Percentiles rank a stretch among this genome's conserved stretches.
These are phyloP conservation scores for Ptychobarbus kaznakovi DNA, from an alignment of 2,797 vertebrate species.

Conservation along the genomic window DNA sequence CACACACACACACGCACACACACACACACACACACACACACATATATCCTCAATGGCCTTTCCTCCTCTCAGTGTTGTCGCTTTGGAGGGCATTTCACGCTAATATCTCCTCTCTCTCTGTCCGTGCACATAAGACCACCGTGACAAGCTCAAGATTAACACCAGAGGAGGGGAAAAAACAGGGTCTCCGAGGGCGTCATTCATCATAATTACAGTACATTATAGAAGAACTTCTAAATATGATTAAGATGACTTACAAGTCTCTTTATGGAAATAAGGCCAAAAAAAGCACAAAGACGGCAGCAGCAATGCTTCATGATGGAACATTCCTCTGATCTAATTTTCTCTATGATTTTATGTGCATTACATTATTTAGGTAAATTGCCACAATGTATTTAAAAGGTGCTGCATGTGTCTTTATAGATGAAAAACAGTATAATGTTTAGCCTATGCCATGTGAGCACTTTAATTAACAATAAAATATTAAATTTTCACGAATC, in stretches of 20 bases:
- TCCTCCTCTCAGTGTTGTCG: constrained; percentile 20
- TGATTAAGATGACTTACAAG: constrained; percentile 26
- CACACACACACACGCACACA: constrained; percentile 26
- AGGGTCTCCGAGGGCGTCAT: constrained; percentile 18
- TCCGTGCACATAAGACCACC: not conserved
- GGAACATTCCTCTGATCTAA: constrained; percentile 51
- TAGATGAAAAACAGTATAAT: constrained; percentile 14
- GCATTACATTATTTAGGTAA: constrained; percentile 29
- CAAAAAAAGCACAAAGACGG: not conserved
- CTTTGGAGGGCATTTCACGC: constrained; percentile 19
- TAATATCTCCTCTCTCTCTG: constrained; percentile 25
- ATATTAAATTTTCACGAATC: not conserved
- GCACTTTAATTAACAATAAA: not conserved
- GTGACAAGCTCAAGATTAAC: constrained; percentile 22
- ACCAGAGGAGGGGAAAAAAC: not conserved
- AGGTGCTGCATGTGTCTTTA: not conserved
- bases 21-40: not conserved
- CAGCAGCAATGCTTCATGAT: not conserved
- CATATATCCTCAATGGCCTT: constrained; percentile 42
- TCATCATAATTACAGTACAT: constrained; percentile 41
- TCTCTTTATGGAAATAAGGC: constrained; percentile 6
- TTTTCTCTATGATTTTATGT: constrained; percentile 40
- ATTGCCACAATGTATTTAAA: not conserved
- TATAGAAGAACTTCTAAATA: constrained; percentile 17
- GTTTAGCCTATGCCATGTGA: not conserved